Base-by-base conservation (phyloP, 2,888 invertebrate species). In the Pomacea canaliculata region DNA sequence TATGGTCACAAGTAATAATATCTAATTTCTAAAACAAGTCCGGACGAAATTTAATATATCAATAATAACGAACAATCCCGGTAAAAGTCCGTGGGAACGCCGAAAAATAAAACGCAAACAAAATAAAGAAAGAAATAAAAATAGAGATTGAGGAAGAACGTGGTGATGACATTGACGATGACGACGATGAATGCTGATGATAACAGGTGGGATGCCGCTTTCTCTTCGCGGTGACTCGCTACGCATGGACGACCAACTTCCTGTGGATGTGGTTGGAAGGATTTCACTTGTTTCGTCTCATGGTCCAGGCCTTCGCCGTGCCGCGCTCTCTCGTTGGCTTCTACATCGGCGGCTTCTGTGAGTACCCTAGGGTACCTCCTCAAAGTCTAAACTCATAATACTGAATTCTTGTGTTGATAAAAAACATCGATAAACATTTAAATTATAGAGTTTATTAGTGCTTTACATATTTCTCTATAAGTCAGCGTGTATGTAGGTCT, bases 221-320 rank as follows among this genome's bases (percentile, higher is more conserved):
- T 10, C 80, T 90, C 12, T 85, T 88, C 78, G 80, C 86, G 8
- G 69, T 89, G 62, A 83, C 83, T 49, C 82, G 89, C 19, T 90
- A 89, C 78, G 78, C 86, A 1, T 77, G 83, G 51, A 82, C 84
- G 51, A 81, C 86, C 23, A 87, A 85, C 79, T 90, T 85, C 78
- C 81, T 87, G 79, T 90, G 89, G 89, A 90, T 90, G 90, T 88
- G 89, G 73, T 84, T 86, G 48, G 90, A 90, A 77, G 90, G 88
- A 0, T 84, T 88, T 51, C 89, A 88, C 74, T 85, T 90, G 0
- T 88, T 89, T 76, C 76, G 88, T 19, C 84, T 90, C 9, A 83
- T 90, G 46, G 86, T 85, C 8, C 85, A 87, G 13, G 88, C 90
- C 13, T 90, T 90, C 76, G 81, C 85, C 63, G 85, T 86, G 27